phyloP scores from a whole-genome alignment of 2,797 vertebrate species.

The Chiroxiphia lanceolata region DNA sequence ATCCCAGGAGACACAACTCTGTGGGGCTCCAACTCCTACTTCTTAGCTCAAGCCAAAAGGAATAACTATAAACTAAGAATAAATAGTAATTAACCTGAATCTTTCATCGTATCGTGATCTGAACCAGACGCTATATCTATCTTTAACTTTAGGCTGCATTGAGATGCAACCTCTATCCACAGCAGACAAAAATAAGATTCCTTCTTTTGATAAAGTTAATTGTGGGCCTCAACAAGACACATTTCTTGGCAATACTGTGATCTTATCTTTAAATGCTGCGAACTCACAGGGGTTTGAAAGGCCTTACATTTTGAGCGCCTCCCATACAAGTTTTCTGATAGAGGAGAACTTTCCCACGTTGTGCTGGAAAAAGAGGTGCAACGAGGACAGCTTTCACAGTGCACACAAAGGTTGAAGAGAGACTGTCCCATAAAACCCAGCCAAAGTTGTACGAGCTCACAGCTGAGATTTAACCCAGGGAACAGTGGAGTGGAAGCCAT shows the following conservation, averaged over 20 bases:
- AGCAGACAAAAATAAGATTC: constrained; percentile 29
- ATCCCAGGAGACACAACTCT: not conserved
- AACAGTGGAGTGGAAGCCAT: not conserved
- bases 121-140: constrained; percentile 7
- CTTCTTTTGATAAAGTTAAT: constrained; percentile 8
- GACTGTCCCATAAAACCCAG: not conserved
- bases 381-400: not conserved
- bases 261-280: constrained; percentile 7
- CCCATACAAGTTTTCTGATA: not conserved
- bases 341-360: not conserved
- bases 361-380: not conserved
- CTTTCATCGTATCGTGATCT: constrained; percentile 1
- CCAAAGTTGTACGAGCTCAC: accelerated
- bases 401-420: accelerated
- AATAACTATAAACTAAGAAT: constrained; percentile 15
- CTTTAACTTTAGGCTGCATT: constrained; percentile 37
- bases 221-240: not conserved
- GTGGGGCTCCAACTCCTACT: not conserved
- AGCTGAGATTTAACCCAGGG: accelerated
- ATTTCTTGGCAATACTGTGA: not conserved
- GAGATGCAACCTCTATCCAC: not conserved
- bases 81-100: constrained; percentile 51
- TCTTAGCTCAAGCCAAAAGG: constrained; percentile 10
- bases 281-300: not conserved
- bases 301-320: not conserved